A percentile compares a stretch with the other conserved stretches of the same genome.
Evolutionary conservation across 2,888 invertebrate genomes (phyloP).

Genomic region (Parasteatoda lunata): DNA sequence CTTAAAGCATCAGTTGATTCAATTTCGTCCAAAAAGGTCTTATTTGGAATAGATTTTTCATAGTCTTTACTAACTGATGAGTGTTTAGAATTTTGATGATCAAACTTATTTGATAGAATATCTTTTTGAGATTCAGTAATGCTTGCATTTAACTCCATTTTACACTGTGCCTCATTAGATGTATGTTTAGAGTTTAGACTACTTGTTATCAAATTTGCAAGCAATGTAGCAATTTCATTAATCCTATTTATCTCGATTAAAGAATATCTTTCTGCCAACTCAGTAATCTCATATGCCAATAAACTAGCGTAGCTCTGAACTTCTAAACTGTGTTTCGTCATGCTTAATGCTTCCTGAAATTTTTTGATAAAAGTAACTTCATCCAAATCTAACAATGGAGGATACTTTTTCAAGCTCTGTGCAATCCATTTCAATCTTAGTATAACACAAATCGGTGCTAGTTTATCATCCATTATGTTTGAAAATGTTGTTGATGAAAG

Average conservation of each 20-base stretch:
- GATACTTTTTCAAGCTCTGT: constrained; percentile 9
- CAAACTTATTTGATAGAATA: background rate
- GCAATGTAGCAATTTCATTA: constrained; percentile 33
- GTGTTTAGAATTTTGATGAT: background rate
- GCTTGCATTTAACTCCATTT: background rate
- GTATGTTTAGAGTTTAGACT: constrained; percentile 10
- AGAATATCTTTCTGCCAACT: constrained; percentile 25
- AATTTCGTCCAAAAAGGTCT: background rate
- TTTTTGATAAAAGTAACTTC: background rate
- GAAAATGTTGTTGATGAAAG: constrained; percentile 41
- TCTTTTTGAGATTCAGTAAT: background rate
- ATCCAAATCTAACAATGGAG: constrained; percentile 15
- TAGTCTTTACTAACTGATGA: background rate
- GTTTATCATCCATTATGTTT: constrained; percentile 11
- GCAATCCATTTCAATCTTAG: constrained; percentile 11
- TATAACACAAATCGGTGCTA: constrained; percentile 12
- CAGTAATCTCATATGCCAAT: constrained; percentile 26
- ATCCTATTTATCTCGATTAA: constrained; percentile 23
- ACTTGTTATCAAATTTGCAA: constrained; percentile 22
- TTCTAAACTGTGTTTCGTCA: background rate
- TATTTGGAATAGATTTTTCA: background rate
- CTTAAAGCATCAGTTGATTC: background rate
- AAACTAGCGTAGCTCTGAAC: constrained; percentile 15
- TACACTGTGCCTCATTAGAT: background rate
- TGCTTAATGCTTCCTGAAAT: background rate